Evolutionary conservation across 2,888 invertebrate genomes (phyloP).

Genomic region (Tinea pellionella): DNA sequence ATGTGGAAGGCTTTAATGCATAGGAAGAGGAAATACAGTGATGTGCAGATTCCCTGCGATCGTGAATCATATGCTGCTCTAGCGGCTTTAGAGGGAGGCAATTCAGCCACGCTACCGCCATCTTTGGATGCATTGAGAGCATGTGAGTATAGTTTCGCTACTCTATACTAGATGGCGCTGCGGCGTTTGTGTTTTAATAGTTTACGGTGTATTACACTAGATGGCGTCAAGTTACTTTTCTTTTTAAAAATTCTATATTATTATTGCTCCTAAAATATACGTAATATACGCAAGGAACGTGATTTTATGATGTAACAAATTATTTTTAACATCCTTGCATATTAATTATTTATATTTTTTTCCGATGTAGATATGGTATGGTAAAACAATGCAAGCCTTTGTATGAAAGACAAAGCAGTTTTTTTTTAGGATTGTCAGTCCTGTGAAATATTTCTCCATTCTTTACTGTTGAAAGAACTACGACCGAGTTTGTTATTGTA

Average conservation of each 20-base stretch:
- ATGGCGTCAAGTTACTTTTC: not conserved
- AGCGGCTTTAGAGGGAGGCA: conserved; percentile 59
- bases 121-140: conserved; percentile 62
- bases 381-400: conserved; percentile 27
- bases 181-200: not conserved
- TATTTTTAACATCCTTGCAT: too few relatives aligned
- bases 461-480: conserved; percentile 17
- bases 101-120: conserved; percentile 60
- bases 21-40: conserved; percentile 59
- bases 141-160: conserved; percentile 54
- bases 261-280: too few relatives aligned
- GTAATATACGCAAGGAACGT: too few relatives aligned
- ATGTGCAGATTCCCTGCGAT: conserved; percentile 43
- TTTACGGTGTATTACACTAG: not conserved
- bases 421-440: conserved; percentile 41
- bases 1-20: conserved; percentile 63
- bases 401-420: conserved; percentile 27
- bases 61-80: conserved; percentile 57
- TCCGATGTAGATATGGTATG: not conserved
- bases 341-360: too few relatives aligned
- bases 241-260: too few relatives aligned
- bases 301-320: too few relatives aligned
- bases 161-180: conserved; percentile 41
- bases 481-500: not conserved
- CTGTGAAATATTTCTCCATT: conserved; percentile 26